Evolutionary conservation across 2,113 vertebrate genomes (phyloP), one percentile per base, ranked within the genome.

Genomic region (Cyprinus carpio): DNA sequence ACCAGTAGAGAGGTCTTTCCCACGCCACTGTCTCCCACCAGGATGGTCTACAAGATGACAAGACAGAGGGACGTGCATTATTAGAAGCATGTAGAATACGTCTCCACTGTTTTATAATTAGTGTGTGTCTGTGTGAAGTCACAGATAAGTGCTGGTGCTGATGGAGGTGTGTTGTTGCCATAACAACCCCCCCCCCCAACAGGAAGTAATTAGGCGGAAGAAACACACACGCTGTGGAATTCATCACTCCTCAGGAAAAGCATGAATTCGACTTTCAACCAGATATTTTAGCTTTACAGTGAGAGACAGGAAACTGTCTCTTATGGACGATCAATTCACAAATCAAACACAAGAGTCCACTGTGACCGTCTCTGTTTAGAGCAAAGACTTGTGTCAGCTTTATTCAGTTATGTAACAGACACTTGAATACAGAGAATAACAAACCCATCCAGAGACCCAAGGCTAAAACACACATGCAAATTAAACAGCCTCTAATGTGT

Each of bases 1-100:
- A 97, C 97, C 90, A 98, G 94, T 82, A 97, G 94, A 64, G 96
- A 98, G 0, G 97, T 98, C 92, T 97, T 97, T 49, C 97, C 96
- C 90, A 97, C 96, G 0, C 96, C 96, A 0, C 96, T 97, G 95
- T 98, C 96, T 29, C 97, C 97, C 1, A 97, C 95, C 86, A 97
- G 94, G 93, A 98, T 96, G 0, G 95, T 98, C 97, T 98, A 93
- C 31, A 82, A 87, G 77, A 51, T 20, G 16, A 58, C 7, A 9
- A 8, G 40, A 40, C 7, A 7, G 8, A 40, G 8, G 7, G 15
- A 86, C 9, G 40, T 40, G 51, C 11, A n/a, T 23, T 23, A 40
- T 18, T 5, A 4, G 8, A 74, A 20, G 37, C 15, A 40, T 23
- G 16, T 1, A 65, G 69, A 40, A 43, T 7, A 34, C 5, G 4